Percentiles rank a stretch among this genome's conserved stretches.
These are phyloP conservation scores for Pyrocephalus nanus DNA, from an alignment of 2,797 vertebrate genomes.

Conservation along the genomic window DNA sequence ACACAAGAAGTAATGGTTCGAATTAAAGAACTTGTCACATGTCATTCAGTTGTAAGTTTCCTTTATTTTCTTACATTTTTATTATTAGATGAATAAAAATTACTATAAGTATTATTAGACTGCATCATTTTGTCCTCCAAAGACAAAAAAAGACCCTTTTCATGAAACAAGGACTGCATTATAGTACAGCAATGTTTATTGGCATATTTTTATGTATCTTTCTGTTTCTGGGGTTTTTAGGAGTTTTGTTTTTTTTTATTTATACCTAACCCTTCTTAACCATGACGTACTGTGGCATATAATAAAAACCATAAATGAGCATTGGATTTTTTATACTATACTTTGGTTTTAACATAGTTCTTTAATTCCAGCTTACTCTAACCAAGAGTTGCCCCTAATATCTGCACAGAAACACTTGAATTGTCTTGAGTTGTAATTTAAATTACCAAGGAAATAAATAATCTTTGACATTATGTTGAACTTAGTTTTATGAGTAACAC, in stretches of 20 bases:
- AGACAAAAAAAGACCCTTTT: neutral
- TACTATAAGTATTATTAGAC: neutral
- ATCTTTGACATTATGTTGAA: neutral
- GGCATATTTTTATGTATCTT: neutral
- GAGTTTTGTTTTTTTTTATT: neutral
- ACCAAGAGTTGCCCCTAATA: neutral
- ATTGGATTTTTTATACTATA: neutral
- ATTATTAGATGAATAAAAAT: neutral
- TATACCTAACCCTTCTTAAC: neutral
- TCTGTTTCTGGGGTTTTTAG: neutral
- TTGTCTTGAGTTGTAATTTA: neutral
- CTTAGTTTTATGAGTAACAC: rapidly evolving
- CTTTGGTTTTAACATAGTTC: neutral
- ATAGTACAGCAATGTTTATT: neutral
- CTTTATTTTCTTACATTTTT: neutral
- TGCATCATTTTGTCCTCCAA: neutral
- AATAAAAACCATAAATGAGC: neutral
- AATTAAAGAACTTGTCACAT: constrained; percentile 91
- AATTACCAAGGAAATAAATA: neutral
- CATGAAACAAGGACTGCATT: neutral
- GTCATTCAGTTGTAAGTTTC: constrained; percentile 87
- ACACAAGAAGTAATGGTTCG: constrained; percentile 96
- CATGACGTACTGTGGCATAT: neutral
- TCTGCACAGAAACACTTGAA: neutral
- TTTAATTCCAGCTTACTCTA: rapidly evolving